These are phyloP conservation scores for Temnothorax longispinosus DNA, from an alignment of 1,140 invertebrate genomes.

Conservation along the genomic window DNA sequence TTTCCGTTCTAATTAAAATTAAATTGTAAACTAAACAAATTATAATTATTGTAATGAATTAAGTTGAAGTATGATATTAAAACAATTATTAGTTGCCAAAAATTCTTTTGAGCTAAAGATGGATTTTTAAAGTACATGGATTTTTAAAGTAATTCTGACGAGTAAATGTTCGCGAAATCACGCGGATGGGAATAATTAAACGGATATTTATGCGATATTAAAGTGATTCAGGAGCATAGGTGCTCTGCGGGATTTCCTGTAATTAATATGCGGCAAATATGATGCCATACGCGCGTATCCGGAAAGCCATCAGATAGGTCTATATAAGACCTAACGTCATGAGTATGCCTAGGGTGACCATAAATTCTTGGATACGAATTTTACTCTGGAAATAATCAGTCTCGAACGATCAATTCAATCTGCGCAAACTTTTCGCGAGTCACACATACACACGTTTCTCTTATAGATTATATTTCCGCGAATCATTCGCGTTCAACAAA, in stretches of 20 bases:
- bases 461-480: background rate
- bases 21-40: background rate
- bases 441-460: background rate
- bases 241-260: constrained; percentile 83
- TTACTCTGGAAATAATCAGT: background rate
- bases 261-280: constrained; percentile 81
- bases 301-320: constrained; percentile 65
- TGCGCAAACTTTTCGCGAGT: background rate
- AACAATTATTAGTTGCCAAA: background rate
- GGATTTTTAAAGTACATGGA: background rate
- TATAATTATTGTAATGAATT: background rate
- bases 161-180: background rate
- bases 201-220: constrained; percentile 9
- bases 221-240: background rate
- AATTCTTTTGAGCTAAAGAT: background rate
- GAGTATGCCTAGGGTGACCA: background rate
- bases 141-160: background rate
- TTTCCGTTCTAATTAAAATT: background rate
- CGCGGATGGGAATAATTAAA: background rate
- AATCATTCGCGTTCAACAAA: background rate
- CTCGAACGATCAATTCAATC: background rate
- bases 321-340: constrained; percentile 55
- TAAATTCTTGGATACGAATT: background rate
- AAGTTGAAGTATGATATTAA: background rate
- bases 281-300: constrained; percentile 66